Conservation (phyloP, 2,113 vertebrate genomes). For the Hucho hucho region DNA sequence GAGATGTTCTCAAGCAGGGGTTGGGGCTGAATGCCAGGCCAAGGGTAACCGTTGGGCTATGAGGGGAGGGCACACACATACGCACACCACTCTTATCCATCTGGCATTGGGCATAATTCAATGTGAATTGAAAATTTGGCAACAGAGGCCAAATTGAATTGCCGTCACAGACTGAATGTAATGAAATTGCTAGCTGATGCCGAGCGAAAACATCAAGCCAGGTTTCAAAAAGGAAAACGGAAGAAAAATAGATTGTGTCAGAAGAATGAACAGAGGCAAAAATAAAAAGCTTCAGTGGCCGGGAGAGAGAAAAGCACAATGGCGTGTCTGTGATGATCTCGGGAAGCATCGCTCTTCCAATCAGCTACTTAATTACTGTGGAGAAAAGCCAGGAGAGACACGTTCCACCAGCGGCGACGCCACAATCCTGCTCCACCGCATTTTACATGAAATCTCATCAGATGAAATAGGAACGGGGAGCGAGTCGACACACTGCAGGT, state of each 20-base stretch:
- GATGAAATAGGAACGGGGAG: neutral
- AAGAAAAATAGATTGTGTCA: constrained; percentile 23
- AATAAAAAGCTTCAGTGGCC: neutral
- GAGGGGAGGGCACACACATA: neutral
- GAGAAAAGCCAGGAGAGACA: constrained; percentile 8
- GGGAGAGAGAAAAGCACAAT: constrained; percentile 2
- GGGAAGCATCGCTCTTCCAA: constrained; percentile 27
- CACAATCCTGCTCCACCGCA: neutral
- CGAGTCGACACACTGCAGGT: neutral
- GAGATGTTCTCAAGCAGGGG: constrained; percentile 18
- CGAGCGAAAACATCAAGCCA: neutral
- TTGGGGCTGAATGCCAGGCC: neutral
- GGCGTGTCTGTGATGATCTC: constrained; percentile 12
- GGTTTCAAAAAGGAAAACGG: constrained; percentile 4
- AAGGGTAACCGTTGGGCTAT: neutral
- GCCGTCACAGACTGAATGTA: constrained; percentile 8
- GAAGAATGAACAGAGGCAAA: neutral
- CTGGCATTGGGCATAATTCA: constrained; percentile 6
- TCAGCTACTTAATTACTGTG: constrained; percentile 40
- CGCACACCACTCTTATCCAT: constrained; percentile 2
- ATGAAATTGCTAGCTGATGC: neutral
- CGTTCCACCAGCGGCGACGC: neutral
- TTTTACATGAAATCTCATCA: constrained; percentile 38
- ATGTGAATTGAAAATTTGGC: constrained; percentile 15
- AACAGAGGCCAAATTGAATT: constrained; percentile 27